Evolutionary conservation across 2,888 invertebrate genomes (phyloP).

Genomic region (Bembecia ichneumoniformis): DNA sequence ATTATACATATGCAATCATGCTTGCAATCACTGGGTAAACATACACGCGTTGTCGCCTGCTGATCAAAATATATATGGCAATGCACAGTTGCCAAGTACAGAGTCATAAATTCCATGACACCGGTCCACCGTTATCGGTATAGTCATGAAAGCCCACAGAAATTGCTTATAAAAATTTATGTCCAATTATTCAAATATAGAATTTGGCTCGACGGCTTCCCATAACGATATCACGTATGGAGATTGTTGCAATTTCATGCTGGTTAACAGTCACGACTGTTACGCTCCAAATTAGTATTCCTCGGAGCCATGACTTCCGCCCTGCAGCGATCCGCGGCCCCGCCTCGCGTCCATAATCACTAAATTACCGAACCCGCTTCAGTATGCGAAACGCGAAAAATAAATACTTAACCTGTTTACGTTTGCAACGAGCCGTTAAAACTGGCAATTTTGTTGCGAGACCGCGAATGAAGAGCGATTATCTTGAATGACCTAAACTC

Average conservation of each 20-base stretch:
- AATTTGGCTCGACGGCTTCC: too few relatives aligned
- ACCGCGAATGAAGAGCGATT: slow-evolving; percentile 15
- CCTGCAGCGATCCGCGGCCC: slow-evolving; percentile 10
- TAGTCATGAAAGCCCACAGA: too few relatives aligned
- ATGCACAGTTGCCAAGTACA: too few relatives aligned
- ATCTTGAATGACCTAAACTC: slow-evolving; percentile 8
- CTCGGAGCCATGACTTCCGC: background rate
- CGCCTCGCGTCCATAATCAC: slow-evolving; percentile 40
- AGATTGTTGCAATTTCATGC: background rate
- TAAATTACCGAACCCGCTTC: slow-evolving; percentile 46
- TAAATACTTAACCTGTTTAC: slow-evolving; percentile 48
- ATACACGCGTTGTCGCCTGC: too few relatives aligned
- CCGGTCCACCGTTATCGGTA: too few relatives aligned
- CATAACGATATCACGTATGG: background rate
- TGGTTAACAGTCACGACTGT: background rate
- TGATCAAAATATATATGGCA: too few relatives aligned
- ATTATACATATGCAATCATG: too few relatives aligned
- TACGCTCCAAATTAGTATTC: background rate
- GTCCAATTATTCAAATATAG: too few relatives aligned
- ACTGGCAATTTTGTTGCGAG: slow-evolving; percentile 30
- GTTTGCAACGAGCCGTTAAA: slow-evolving; percentile 29
- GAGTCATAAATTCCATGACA: too few relatives aligned
- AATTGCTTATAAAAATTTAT: too few relatives aligned
- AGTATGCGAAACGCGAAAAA: slow-evolving; percentile 46
- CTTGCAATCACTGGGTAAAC: too few relatives aligned